Base-by-base conservation (phyloP, 2,113 vertebrate genomes). In the Zosterops pallidus region DNA sequence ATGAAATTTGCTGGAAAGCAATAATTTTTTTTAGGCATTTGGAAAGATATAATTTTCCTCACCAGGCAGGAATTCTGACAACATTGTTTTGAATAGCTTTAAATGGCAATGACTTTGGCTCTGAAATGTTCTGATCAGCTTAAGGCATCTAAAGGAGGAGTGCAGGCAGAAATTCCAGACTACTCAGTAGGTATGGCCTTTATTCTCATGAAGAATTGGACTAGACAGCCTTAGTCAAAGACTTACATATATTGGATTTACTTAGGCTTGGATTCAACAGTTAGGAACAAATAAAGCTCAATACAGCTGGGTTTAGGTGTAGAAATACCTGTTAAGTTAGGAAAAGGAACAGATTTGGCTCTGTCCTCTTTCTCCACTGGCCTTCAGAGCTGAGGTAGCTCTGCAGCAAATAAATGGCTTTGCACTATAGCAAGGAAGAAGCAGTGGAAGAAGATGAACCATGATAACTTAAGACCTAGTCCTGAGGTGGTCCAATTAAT, bases 1-100 rank as follows among this genome's bases (percentile, higher is more conserved):
- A 35, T 20, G 15, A 90, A 85, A 80, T 88, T 88, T 76, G 4
- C 31, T 92, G 77, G 53, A 88, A 92, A 86, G 49, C 7, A 88
- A 20, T 29, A 50, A 1, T 47, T 44, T 87, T 87, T 89, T 79
- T 71, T 18, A 60, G 13, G 24, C 10, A 56, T 68, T 85, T 82
- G 56, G 14, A 74, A 84, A 71, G 6, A 75, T 44, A 28, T 3
- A 2, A 21, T 76, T 87, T 87, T 86, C 57, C 56, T 75, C 57
- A 82, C 12, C 26, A 90, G 31, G 9, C 24, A 68, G 22, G 2
- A n/a, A 53, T 44, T 78, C 49, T 65, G 46, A 33, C 39, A 59
- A 5, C 18, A 29, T 29, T 82, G 2, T 23, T 83, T 49, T 41
- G 42, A 80, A 53, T 5, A 69, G 8, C 11, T 90, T 76, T 77